phyloP scores from a whole-genome alignment of 2,888 invertebrate genomes.

The Leucophenga montana region DNA sequence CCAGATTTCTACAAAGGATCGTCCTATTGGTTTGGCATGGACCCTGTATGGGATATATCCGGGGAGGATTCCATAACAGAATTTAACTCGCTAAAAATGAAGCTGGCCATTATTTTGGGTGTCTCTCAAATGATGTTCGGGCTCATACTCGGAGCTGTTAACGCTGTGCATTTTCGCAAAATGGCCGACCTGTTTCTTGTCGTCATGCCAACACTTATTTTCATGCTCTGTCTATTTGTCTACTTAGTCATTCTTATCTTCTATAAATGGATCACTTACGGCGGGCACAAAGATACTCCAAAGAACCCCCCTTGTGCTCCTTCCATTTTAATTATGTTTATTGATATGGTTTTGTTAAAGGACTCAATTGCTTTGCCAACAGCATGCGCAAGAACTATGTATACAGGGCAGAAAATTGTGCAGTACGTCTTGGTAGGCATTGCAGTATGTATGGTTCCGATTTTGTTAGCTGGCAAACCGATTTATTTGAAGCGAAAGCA shows the following conservation, averaged over 20 bases:
- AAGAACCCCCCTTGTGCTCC: slow-evolving; percentile 78
- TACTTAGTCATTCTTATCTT: slow-evolving; percentile 93
- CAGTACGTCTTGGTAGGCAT: slow-evolving; percentile 85
- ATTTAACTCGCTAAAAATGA: slow-evolving; percentile 96
- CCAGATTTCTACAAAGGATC: slow-evolving; percentile 62
- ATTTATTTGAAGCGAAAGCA: slow-evolving; percentile 78
- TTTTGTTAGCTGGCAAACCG: slow-evolving; percentile 94
- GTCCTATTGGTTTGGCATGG: slow-evolving; percentile 87
- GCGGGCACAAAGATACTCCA: slow-evolving; percentile 72
- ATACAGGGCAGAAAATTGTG: slow-evolving; percentile 78
- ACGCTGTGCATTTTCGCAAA: slow-evolving; percentile 81
- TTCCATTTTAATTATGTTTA: slow-evolving; percentile 83
- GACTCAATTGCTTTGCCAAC: slow-evolving; percentile 53
- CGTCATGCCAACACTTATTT: slow-evolving; percentile 91
- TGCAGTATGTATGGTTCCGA: slow-evolving; percentile 88
- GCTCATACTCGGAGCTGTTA: slow-evolving; percentile 83
- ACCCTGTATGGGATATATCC: slow-evolving; percentile 81
- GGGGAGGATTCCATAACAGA: slow-evolving; percentile 91
- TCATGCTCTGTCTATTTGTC: slow-evolving; percentile 87
- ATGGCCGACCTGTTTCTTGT: slow-evolving; percentile 82
- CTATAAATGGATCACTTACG: slow-evolving; percentile 88
- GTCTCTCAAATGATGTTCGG: slow-evolving; percentile 96
- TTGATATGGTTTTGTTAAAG: slow-evolving; percentile 84
- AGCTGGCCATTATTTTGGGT: slow-evolving; percentile 93
- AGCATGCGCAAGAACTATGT: slow-evolving; percentile 78